Evolutionary conservation across 2,797 vertebrate species (phyloP).

Genomic region (Neomorphus geoffroyi): DNA sequence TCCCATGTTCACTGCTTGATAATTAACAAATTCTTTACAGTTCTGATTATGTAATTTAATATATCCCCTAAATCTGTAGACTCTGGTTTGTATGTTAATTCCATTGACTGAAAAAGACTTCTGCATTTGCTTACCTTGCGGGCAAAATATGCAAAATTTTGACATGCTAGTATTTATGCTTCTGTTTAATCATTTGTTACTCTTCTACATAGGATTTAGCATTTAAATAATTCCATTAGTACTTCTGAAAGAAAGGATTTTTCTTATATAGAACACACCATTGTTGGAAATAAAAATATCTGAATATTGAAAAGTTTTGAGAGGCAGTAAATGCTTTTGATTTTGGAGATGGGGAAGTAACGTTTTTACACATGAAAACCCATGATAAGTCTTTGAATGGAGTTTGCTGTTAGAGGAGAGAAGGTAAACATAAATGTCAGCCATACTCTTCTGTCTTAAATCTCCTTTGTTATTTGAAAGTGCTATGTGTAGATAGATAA

Average conservation of each 20-base stretch:
- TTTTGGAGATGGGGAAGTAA: neutral
- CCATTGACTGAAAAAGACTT: slow-evolving; percentile 15
- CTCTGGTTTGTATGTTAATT: neutral
- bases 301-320: neutral
- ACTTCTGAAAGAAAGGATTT: neutral
- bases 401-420: neutral
- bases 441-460: neutral
- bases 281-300: neutral
- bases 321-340: neutral
- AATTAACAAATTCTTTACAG: neutral
- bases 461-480: neutral
- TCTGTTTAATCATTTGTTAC: neutral
- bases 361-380: neutral
- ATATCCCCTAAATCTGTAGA: neutral
- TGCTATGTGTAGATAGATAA: neutral
- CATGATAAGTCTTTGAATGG: neutral
- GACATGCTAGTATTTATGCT: neutral
- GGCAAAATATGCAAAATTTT: neutral
- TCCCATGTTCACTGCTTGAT: slow-evolving; percentile 47
- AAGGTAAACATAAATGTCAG: neutral
- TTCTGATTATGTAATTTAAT: neutral
- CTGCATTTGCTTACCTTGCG: slow-evolving; percentile 1
- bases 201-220: neutral
- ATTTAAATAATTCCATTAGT: neutral
- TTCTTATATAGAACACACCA: neutral